Conservation (phyloP, 2,113 vertebrate genomes). For the Ornithorhynchus anatinus region DNA sequence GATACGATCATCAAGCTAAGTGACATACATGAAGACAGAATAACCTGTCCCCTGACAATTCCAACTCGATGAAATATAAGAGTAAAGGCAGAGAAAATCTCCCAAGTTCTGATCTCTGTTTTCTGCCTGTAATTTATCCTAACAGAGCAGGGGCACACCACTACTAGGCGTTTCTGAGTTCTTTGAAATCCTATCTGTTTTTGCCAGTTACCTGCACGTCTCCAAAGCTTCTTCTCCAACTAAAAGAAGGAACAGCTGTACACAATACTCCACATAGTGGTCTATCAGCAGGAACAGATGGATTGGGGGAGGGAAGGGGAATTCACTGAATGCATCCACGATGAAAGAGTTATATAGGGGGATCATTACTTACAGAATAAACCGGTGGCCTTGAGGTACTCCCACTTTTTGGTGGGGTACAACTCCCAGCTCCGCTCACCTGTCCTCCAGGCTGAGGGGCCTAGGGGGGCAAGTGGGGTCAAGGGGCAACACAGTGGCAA, state of each 20-base stretch:
- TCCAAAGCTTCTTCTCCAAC: background rate
- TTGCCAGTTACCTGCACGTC: background rate
- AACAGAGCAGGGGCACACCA: background rate
- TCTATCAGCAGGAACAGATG: conserved; percentile 38
- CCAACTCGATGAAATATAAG: background rate
- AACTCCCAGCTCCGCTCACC: conserved; percentile 71
- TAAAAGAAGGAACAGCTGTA: conserved; percentile 5
- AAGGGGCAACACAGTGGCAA: conserved; percentile 57
- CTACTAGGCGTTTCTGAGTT: background rate
- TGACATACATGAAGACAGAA: background rate
- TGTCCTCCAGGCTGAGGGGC: conserved; percentile 73
- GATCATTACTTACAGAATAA: conserved; percentile 82
- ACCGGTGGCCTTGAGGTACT: conserved; percentile 73
- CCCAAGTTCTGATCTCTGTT: background rate
- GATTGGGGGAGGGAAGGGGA: conserved; percentile 18
- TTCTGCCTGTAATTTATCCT: background rate
- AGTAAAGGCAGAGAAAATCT: background rate
- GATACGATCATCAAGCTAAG: background rate
- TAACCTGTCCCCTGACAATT: background rate
- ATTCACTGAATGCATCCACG: conserved; percentile 30
- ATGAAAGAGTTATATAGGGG: conserved; percentile 29
- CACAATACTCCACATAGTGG: background rate
- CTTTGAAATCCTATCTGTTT: background rate
- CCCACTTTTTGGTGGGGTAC: conserved; percentile 76
- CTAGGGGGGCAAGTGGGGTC: conserved; percentile 57